Evolutionary conservation across 2,797 vertebrate genomes (phyloP), one percentile per base, ranked within the genome.

Genomic region (Synanceia verrucosa): DNA sequence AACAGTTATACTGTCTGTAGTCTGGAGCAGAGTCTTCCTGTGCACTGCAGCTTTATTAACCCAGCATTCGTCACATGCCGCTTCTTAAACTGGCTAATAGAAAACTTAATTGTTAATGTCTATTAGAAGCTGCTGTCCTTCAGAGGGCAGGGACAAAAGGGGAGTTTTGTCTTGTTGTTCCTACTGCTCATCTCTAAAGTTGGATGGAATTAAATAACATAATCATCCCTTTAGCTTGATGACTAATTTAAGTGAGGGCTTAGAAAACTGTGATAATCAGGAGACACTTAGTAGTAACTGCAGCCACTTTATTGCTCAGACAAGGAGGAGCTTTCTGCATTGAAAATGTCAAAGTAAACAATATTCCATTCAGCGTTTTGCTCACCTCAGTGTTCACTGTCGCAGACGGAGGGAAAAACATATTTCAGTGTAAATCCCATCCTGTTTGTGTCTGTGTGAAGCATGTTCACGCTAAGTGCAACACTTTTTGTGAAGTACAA

Each of bases 341-440:
- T 55, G 41, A 60, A 73, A 81, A 63, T 68, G 76, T 78, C 71
- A 76, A 37, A 24, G 55, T 24, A 70, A 79, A 72, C 67, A 57
- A 59, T 48, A 64, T 53, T 56, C 18, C 56, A 61, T 57, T 67
- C 33, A 67, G 52, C 36, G 5, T 65, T 52, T 44, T 28, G 14
- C 37, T 4, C 31, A n/a, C 23, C 18, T 72, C 34, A 4, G 5
- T 18, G 33, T 48, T 82, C 70, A 43, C 73, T 70, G 53, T 63
- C 70, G 68, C 21, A 37, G 29, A 47, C 29, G 19, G 14, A 71
- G 34, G 21, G 48, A 43, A 41, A 53, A 18, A 26, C n/a, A 24
- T 51, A 56, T 65, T 34, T 67, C 33, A 33, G 12, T 52, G 5
- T 11, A 53, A 37, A 70, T 71, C 37, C 37, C 37, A 41, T 28